phyloP scores from a whole-genome alignment of 1,140 invertebrate species.

The Procambarus clarkii region DNA sequence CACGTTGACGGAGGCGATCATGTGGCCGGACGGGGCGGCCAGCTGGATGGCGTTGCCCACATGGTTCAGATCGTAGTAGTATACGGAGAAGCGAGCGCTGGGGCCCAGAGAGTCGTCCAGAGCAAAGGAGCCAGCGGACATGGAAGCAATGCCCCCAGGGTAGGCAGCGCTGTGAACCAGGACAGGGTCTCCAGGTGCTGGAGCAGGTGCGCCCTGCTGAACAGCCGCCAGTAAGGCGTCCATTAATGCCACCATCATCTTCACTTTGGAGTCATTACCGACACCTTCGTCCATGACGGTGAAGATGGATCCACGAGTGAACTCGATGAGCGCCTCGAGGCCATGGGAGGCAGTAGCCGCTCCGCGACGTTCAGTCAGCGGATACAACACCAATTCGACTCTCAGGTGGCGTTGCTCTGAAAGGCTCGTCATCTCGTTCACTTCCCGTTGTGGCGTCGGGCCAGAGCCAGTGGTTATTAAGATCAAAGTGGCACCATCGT shows the following conservation, averaged over 20 bases:
- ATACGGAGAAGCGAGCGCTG: constrained; percentile 72
- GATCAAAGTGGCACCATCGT: constrained; percentile 52
- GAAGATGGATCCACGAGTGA: constrained; percentile 76
- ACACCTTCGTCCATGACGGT: constrained; percentile 78
- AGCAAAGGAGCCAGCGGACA: constrained; percentile 72
- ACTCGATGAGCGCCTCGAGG: constrained; percentile 40
- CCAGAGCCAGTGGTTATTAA: constrained; percentile 61
- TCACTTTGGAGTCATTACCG: constrained; percentile 77
- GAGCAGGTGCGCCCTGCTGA: constrained; percentile 29
- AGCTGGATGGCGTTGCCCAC: constrained; percentile 70
- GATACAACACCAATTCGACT: constrained; percentile 59
- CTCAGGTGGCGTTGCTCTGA: constrained; percentile 35
- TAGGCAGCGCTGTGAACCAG: constrained; percentile 64
- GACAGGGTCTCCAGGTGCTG: constrained; percentile 49
- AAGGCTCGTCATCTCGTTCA: constrained; percentile 58
- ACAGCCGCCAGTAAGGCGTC: constrained; percentile 65
- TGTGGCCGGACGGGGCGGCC: constrained; percentile 66
- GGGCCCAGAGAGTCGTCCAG: constrained; percentile 72
- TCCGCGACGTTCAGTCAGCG: constrained; percentile 53
- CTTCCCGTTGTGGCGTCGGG: constrained; percentile 42
- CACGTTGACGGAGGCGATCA: constrained; percentile 67
- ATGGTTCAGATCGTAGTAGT: constrained; percentile 73
- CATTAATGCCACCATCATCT: constrained; percentile 77
- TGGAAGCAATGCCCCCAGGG: constrained; percentile 65
- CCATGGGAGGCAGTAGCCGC: constrained; percentile 34